Evolutionary conservation across 2,797 vertebrate genomes (phyloP), one percentile per base, ranked within the genome.

Genomic region (Yasuhikotakia modesta): DNA sequence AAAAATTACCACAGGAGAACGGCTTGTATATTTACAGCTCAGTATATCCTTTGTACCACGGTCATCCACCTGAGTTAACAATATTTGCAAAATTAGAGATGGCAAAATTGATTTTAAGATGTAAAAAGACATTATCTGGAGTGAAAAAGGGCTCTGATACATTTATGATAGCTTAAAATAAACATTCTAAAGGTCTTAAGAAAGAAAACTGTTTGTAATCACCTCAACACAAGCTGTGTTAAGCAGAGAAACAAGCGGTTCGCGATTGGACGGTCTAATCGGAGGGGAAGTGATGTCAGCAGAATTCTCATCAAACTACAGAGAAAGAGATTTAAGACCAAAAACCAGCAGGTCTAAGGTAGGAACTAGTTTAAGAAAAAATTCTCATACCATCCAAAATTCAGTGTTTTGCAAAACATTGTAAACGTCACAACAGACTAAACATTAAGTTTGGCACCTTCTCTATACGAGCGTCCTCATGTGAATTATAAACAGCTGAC

Each of bases 191-290:
- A 61, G 13, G 16, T n/a, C n/a, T n/a, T n/a, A 35, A 13, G 19
- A 43, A 6, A 24, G 58, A 19, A 21, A 70, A n/a, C 1, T 21
- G 21, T 16, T 12, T 50, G 12, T 45, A 5, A 43, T 82, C 78
- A 85, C 88, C 89, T 90, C 81, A 0, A 87, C 24, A 21, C 83
- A 55, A 19, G 86, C 78, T 3, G 81, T 89, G 79, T 87, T 63
- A 39, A 86, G 67, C 27, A 86, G 66, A 7, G 81, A 68, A 27
- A 14, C 21, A 10, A 79, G 60, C 2, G 45, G 32, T 46, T 79
- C 75, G 45, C 70, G 70, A 52, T 1, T 4, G 48, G 63, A 60
- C 0, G 30, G n/a, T 72, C 68, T 71, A 71, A 70, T 22, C 4
- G 60, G 63, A 35, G 50, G 68, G 11, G 35, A 27, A 65, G 17